These are phyloP conservation scores for Ophion obscuratus DNA, from an alignment of 2,888 invertebrate species.

Conservation along the genomic window DNA sequence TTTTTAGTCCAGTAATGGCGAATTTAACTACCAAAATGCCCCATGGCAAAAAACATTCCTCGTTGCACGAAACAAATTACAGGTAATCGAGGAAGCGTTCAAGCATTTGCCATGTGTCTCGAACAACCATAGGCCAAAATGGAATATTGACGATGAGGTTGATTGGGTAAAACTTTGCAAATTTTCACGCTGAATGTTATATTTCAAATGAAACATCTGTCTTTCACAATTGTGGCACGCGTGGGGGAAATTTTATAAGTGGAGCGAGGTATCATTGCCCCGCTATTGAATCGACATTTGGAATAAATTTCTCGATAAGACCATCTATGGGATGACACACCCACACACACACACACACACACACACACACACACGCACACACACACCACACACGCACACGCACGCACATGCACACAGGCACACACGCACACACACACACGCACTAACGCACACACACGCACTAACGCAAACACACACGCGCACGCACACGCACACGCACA, in stretches of 20 bases:
- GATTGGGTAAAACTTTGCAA: constrained; percentile 76
- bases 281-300: background rate
- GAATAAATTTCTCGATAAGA: background rate
- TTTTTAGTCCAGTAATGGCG: no score
- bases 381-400: no score
- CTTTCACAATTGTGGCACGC: background rate
- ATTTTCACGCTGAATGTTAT: constrained; percentile 73
- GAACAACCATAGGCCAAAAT: constrained; percentile 76
- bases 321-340: no score
- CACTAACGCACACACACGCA: no score
- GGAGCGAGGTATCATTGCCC: no score
- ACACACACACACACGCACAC: no score
- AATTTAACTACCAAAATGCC: no score
- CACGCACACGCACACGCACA: no score
- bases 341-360: no score
- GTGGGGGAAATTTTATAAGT: background rate
- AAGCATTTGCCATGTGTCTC: background rate
- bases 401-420: no score
- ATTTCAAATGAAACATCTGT: constrained; percentile 27
- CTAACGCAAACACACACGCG: no score
- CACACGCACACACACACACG: no score
- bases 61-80: background rate
- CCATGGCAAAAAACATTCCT: background rate
- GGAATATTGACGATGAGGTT: constrained; percentile 77
- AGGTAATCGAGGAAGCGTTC: background rate